A percentile compares a stretch with the other conserved stretches of the same genome.
phyloP scores from a whole-genome alignment of 2,888 invertebrate genomes.

The Myopa testacea region DNA sequence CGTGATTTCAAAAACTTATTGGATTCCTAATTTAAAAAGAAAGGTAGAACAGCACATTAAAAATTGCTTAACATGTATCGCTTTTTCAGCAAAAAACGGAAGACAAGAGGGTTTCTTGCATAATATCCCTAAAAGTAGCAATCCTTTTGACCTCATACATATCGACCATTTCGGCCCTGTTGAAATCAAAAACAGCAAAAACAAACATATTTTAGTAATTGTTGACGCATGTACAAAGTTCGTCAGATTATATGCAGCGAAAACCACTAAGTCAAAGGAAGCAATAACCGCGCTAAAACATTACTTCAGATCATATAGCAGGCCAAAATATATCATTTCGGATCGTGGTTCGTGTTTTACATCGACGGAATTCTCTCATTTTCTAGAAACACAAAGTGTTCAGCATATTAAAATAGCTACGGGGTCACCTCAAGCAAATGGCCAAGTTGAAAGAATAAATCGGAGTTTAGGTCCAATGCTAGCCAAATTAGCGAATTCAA shows the following conservation, averaged over 20 bases:
- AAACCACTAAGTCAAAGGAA: not conserved
- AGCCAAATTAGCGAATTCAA: no score
- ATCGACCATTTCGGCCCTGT: not conserved
- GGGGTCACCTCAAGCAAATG: not conserved
- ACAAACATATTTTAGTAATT: not conserved
- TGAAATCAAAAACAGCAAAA: not conserved
- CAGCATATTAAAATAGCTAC: not conserved
- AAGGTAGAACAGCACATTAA: not conserved
- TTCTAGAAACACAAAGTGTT: not conserved
- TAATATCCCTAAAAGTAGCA: not conserved
- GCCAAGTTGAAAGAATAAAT: not conserved
- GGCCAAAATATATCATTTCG: not conserved
- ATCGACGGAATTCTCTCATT: not conserved
- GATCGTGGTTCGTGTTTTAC: not conserved
- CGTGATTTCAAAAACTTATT: conserved; percentile 11
- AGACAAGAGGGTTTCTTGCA: not conserved
- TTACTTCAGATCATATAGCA: not conserved
- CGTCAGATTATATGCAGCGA: not conserved
- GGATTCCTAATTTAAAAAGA: not conserved
- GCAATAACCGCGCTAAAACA: not conserved
- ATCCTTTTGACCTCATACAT: not conserved
- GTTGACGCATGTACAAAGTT: not conserved
- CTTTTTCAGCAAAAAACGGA: not conserved
- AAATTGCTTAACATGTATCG: not conserved
- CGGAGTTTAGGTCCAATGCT: not conserved